Conservation (phyloP, 1,140 invertebrate genomes). For the Zaprionus capensis region DNA sequence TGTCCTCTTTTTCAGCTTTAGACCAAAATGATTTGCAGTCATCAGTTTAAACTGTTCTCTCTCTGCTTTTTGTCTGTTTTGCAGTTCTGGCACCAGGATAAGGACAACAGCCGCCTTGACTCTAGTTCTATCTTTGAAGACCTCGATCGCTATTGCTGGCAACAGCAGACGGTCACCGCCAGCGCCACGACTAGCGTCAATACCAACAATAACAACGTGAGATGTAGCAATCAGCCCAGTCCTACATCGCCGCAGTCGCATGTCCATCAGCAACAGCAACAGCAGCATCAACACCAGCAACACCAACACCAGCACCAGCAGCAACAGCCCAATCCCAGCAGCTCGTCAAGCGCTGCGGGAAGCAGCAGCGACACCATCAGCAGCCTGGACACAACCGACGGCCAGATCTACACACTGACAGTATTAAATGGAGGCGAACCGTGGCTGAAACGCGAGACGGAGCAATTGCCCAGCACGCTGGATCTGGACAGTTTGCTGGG, state of each 20-base stretch:
- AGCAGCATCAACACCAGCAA: conserved; percentile 55
- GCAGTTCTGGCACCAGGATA: conserved; percentile 89
- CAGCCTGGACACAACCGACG: conserved; percentile 84
- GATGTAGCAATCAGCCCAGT: conserved; percentile 70
- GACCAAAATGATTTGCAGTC: not conserved
- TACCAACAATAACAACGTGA: conserved; percentile 81
- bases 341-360: conserved; percentile 67
- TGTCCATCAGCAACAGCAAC: conserved; percentile 56
- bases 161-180: conserved; percentile 86
- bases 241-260: conserved; percentile 63
- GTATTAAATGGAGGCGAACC: conserved; percentile 87
- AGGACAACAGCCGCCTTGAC: conserved; percentile 88
- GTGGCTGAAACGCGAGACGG: conserved; percentile 85
- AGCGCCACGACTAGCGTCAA: conserved; percentile 77
- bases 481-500: conserved; percentile 88
- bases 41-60: not conserved
- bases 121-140: conserved; percentile 89
- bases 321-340: conserved; percentile 67
- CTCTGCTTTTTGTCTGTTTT: not conserved
- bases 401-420: conserved; percentile 88
- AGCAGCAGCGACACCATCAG: conserved; percentile 73
- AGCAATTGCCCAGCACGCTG: conserved; percentile 85
- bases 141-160: conserved; percentile 92
- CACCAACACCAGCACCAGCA: conserved; percentile 72
- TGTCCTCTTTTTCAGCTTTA: not conserved